Evolutionary conservation across 2,888 invertebrate genomes (phyloP).

Genomic region (Ariolimax columbianus): DNA sequence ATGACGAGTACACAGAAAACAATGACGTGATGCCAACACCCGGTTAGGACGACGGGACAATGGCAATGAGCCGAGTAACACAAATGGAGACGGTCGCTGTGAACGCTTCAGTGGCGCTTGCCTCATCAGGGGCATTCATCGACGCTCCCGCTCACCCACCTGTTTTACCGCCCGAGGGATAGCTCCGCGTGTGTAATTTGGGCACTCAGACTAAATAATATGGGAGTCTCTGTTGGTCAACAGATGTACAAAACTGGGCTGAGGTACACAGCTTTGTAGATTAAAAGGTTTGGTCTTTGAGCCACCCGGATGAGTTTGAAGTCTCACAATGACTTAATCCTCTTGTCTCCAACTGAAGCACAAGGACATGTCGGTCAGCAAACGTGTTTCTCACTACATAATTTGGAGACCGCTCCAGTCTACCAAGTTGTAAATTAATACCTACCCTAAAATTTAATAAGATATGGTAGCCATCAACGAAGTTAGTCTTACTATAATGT

Average conservation of each 20-base stretch:
- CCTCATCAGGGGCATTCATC: background rate
- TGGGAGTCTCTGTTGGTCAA: background rate
- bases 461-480: too few species aligned
- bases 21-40: slow-evolving; percentile 25
- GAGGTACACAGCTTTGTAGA: background rate
- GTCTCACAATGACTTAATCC: too few species aligned
- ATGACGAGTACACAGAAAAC: slow-evolving; percentile 26
- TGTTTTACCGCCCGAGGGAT: background rate
- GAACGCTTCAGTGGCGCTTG: background rate
- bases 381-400: too few species aligned
- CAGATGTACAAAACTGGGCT: background rate
- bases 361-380: too few species aligned
- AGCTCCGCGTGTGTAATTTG: background rate
- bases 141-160: background rate
- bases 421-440: too few species aligned
- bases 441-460: too few species aligned
- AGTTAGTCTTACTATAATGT: too few species aligned
- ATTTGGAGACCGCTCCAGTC: too few species aligned
- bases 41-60: background rate
- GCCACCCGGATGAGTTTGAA: background rate
- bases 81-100: background rate
- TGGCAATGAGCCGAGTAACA: background rate
- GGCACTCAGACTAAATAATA: background rate
- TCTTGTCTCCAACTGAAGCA: too few species aligned
- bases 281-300: background rate